Evolutionary conservation across 2,888 invertebrate genomes (phyloP).

Genomic region (Mythimna ferrago): DNA sequence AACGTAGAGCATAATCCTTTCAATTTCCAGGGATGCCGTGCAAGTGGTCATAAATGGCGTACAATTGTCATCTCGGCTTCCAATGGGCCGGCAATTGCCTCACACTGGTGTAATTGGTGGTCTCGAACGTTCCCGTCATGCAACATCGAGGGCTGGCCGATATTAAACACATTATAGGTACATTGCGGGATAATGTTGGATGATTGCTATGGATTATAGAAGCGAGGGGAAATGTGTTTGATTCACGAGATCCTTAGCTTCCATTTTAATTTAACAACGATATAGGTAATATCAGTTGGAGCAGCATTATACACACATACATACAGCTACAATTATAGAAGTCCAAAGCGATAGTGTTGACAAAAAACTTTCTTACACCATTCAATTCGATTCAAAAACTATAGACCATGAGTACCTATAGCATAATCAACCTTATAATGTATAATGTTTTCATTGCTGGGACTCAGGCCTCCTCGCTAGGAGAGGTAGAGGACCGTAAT

Average conservation of each 20-base stretch:
- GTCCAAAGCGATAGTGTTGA: no score
- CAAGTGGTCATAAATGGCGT: constrained; percentile 75
- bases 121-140: constrained; percentile 64
- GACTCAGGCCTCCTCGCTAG: no score
- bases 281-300: not conserved
- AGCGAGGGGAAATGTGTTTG: not conserved
- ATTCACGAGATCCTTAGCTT: not conserved
- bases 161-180: constrained; percentile 58
- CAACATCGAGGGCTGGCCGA: constrained; percentile 44
- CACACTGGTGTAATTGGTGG: constrained; percentile 77
- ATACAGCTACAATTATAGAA: no score
- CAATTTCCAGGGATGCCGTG: constrained; percentile 66
- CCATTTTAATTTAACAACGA: not conserved
- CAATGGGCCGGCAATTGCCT: constrained; percentile 75
- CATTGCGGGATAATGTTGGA: constrained; percentile 31
- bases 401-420: no score
- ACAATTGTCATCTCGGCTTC: constrained; percentile 74
- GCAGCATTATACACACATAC: no score
- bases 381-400: no score
- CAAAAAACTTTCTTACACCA: no score
- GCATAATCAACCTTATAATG: no score
- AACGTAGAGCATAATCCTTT: constrained; percentile 33
- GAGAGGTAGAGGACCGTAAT: no score
- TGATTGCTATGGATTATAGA: constrained; percentile 16
- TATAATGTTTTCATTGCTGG: no score